Evolutionary conservation across 2,797 vertebrate species (phyloP).

Genomic region (Antennarius maculatus): DNA sequence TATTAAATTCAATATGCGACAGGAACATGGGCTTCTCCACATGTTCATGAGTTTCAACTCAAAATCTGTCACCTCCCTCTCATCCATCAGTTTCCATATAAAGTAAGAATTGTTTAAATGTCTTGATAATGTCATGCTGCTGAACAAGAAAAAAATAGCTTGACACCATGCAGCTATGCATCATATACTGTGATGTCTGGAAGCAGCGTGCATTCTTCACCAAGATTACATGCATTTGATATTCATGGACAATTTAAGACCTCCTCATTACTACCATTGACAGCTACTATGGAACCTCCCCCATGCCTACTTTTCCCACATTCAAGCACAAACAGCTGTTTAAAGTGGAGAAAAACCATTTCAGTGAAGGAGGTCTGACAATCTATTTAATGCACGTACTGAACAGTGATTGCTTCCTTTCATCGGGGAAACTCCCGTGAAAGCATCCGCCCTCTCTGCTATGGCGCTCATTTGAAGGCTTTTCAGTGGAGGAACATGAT

Average conservation of each 20-base stretch:
- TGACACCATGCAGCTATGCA: too few species aligned
- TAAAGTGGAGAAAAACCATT: slow-evolving; percentile 37
- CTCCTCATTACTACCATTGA: slow-evolving; percentile 38
- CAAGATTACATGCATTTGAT: slow-evolving; percentile 8
- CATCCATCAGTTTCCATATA: not conserved
- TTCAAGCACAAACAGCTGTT: slow-evolving; percentile 46
- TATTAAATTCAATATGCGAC: too few species aligned
- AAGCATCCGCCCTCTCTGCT: slow-evolving; percentile 22
- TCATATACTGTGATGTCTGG: too few species aligned
- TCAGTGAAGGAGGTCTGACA: slow-evolving; percentile 32
- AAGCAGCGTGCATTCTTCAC: not conserved
- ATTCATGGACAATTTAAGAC: slow-evolving; percentile 32
- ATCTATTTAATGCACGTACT: slow-evolving; percentile 44
- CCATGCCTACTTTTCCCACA: slow-evolving; percentile 21
- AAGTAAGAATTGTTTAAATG: not conserved
- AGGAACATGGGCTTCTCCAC: too few species aligned
- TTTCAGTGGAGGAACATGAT: slow-evolving; percentile 54
- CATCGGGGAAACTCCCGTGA: slow-evolving; percentile 43
- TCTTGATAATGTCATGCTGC: not conserved
- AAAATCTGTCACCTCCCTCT: not conserved
- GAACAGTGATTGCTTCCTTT: slow-evolving; percentile 62
- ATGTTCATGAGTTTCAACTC: not conserved
- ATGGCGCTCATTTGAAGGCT: slow-evolving; percentile 47
- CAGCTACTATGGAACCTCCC: slow-evolving; percentile 31
- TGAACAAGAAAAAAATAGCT: too few species aligned